A percentile compares a stretch with the other conserved stretches of the same genome.
Evolutionary conservation across 2,888 invertebrate genomes (phyloP).

Genomic region (Hermaeophaga mercurialis): DNA sequence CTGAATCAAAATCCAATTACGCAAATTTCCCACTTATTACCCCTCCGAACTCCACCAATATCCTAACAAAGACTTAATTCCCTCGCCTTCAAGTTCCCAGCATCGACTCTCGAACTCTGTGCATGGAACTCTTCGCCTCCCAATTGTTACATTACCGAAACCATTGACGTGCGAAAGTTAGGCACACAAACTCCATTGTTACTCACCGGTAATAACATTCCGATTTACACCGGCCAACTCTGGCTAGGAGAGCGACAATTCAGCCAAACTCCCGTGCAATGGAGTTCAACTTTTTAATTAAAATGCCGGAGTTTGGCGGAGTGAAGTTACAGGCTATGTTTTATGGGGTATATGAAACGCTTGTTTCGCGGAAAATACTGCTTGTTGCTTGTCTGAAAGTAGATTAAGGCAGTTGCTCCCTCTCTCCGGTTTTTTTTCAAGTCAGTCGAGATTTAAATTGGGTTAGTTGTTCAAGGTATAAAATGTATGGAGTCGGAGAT

Average conservation of each 20-base stretch:
- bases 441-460: slow-evolving; percentile 16
- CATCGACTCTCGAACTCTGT: slow-evolving; percentile 15
- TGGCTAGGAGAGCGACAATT: slow-evolving; percentile 10
- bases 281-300: slow-evolving; percentile 26
- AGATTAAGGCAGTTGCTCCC: slow-evolving; percentile 16
- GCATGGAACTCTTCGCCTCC: slow-evolving; percentile 16
- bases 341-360: slow-evolving; percentile 23
- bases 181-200: slow-evolving; percentile 30
- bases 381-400: slow-evolving; percentile 13
- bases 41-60: slow-evolving; percentile 22
- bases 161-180: slow-evolving; percentile 30
- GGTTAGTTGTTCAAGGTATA: slow-evolving; percentile 11
- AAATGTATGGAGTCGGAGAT: slow-evolving; percentile 3
- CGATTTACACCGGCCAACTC: slow-evolving; percentile 30
- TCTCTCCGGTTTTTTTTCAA: slow-evolving; percentile 10
- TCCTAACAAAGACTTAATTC: slow-evolving; percentile 20
- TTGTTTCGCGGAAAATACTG: slow-evolving; percentile 20
- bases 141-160: slow-evolving; percentile 26
- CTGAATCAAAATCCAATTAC: slow-evolving; percentile 24
- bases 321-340: slow-evolving; percentile 16
- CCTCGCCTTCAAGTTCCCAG: too few relatives aligned
- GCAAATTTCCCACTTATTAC: slow-evolving; percentile 25
- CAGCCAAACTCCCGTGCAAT: slow-evolving; percentile 15
- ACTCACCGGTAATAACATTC: slow-evolving; percentile 27
- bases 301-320: slow-evolving; percentile 17